phyloP scores from a whole-genome alignment of 1,140 invertebrate species.

The Halictus rubicundus region DNA sequence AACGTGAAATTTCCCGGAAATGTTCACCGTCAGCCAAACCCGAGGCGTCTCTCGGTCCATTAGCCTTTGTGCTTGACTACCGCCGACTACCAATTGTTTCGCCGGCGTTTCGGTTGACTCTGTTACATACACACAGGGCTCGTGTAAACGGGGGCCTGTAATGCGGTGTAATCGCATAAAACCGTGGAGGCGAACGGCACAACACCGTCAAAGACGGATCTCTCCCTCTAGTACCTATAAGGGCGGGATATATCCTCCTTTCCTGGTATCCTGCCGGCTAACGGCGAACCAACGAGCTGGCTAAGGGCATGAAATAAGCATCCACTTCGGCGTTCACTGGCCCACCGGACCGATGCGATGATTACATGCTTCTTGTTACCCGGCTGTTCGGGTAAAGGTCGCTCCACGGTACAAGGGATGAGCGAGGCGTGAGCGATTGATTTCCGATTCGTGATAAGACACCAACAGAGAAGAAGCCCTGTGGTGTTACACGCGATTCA shows the following conservation, averaged over 20 bases:
- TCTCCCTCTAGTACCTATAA: no score
- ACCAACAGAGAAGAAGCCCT: constrained; percentile 4
- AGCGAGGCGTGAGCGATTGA: constrained; percentile 29
- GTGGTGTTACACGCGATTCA: background rate
- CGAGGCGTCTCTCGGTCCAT: background rate
- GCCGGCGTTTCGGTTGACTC: constrained; percentile 5
- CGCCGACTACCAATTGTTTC: background rate
- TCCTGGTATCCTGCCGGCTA: background rate
- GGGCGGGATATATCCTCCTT: background rate
- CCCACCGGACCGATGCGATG: constrained; percentile 2
- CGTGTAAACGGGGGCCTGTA: constrained; percentile 28
- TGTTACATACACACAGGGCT: background rate
- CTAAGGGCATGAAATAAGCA: constrained; percentile 34
- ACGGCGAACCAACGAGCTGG: constrained; percentile 13
- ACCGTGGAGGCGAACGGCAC: constrained; percentile 24
- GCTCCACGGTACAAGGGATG: constrained; percentile 13
- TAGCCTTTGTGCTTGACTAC: background rate
- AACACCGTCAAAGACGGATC: constrained; percentile 25
- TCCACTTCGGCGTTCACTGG: background rate
- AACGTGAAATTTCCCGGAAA: no score
- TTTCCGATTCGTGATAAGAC: constrained; percentile 45
- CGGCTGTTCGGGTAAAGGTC: constrained; percentile 5
- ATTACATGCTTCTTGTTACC: constrained; percentile 34
- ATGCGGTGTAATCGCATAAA: constrained; percentile 50
- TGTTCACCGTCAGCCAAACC: no score